Base-by-base conservation (phyloP, 2,888 invertebrate species). In the Microctonus hyperodae region DNA sequence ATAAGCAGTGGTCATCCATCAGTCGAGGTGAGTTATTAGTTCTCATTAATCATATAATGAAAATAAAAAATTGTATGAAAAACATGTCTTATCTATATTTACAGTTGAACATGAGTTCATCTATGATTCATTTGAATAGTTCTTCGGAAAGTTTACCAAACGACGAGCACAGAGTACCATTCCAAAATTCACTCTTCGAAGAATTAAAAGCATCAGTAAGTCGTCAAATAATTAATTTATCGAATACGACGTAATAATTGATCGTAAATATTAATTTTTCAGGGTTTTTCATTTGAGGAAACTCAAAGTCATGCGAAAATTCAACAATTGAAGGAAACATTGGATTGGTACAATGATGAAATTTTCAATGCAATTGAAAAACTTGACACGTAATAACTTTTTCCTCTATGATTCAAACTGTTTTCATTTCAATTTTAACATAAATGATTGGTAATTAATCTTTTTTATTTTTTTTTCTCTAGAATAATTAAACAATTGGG, bases 121-220 rank as follows among this genome's bases (percentile, higher is more conserved):
- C 75, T 4, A 60, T 64, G 16, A 66, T 65, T 65, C 65, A 65
- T 57, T 57, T 66, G 11, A 55, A 72, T 48, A 53, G 65, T 28
- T 64, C 70, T 25, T 61, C 64, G 51, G 70, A 74, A 35, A 75
- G 72, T 59, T 70, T 71, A 37, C 70, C 74, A 0, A 71, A 62
- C 50, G 68, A 20, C 60, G 64, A 44, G 4, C 37, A 56, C 35
- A 69, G 62, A 55, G 44, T 64, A 62, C 59, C 57, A 25, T 50
- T 65, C 9, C 71, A 74, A 22, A 71, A 74, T 64, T 75, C 77
- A 5, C 60, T 78, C 13, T 75, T 68, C 55, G 72, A 67, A 22
- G 78, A 78, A 67, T 70, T 78, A 35, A 75, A 75, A 71, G 76
- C 76, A 58, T 74, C 74, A 4, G 78, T 77, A 69, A 74, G 75